These are phyloP conservation scores for Anolis carolinensis DNA, from an alignment of 2,113 vertebrate genomes.

Conservation along the genomic window DNA sequence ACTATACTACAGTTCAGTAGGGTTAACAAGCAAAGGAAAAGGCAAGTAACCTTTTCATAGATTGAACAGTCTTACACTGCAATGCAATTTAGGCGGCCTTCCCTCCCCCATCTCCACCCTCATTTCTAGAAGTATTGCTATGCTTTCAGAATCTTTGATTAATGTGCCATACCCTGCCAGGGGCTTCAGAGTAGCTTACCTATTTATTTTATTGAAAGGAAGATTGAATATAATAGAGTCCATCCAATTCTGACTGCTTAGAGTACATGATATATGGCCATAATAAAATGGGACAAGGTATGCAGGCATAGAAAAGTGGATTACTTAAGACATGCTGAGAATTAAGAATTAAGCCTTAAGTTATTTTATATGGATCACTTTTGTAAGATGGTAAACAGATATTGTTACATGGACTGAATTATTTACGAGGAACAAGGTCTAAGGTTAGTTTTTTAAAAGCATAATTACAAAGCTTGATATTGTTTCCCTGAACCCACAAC, in stretches of 20 bases:
- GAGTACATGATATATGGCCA: conserved; percentile 13
- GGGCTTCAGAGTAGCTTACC: conserved; percentile 16
- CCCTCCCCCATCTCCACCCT: neutral
- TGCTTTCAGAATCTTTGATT: conserved; percentile 26
- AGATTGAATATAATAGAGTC: conserved; percentile 27
- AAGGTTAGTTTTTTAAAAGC: neutral
- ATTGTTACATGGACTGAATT: neutral
- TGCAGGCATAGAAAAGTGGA: neutral
- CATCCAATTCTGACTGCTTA: conserved; percentile 20
- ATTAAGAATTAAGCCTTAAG: neutral
- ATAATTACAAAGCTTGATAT: neutral
- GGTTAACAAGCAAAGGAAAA: conserved; percentile 23
- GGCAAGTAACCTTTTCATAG: conserved; percentile 20
- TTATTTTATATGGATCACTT: neutral
- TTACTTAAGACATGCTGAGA: conserved; percentile 9
- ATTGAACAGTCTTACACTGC: conserved; percentile 30
- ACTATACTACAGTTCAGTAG: neutral
- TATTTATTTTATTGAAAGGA: conserved; percentile 38
- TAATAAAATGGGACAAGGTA: conserved; percentile 25
- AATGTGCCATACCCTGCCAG: conserved; percentile 17
- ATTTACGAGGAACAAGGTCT: neutral
- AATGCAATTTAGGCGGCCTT: neutral
- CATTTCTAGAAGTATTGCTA: conserved; percentile 26
- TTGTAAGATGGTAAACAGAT: neutral
- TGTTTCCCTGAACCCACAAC: neutral